Evolutionary conservation across 2,888 invertebrate genomes (phyloP).

Genomic region (Athetis lepigone): DNA sequence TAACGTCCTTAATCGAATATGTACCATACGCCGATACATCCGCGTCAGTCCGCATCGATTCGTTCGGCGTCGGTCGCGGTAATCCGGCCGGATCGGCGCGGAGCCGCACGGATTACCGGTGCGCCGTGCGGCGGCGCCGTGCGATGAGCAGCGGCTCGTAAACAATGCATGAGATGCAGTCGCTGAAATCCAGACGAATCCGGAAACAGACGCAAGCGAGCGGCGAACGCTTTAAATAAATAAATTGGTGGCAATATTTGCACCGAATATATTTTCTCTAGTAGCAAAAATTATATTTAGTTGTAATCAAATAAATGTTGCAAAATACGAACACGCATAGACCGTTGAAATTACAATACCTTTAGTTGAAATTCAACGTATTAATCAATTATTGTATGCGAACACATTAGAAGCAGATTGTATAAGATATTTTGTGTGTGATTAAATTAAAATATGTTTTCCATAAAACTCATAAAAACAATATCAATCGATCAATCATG

Average conservation of each 20-base stretch:
- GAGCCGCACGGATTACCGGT: constrained; percentile 26
- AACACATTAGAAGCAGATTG: constrained; percentile 13
- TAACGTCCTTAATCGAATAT: constrained; percentile 26
- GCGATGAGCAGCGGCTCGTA: constrained; percentile 28
- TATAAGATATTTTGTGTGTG: constrained; percentile 11
- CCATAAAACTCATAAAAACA: constrained; percentile 7
- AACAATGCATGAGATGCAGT: constrained; percentile 46
- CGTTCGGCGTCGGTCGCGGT: constrained; percentile 16
- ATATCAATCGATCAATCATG: constrained; percentile 35
- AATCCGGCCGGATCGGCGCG: constrained; percentile 17
- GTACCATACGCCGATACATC: constrained; percentile 25
- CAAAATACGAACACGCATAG: background rate
- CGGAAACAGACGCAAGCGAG: constrained; percentile 7
- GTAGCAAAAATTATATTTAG: background rate
- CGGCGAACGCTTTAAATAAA: constrained; percentile 3
- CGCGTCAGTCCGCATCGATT: constrained; percentile 23
- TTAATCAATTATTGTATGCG: constrained; percentile 31
- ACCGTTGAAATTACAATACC: constrained; percentile 3
- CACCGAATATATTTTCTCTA: background rate
- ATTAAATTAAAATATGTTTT: constrained; percentile 25
- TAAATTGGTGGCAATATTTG: constrained; percentile 8
- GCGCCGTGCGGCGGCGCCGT: background rate
- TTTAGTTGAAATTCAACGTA: background rate
- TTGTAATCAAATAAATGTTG: background rate
- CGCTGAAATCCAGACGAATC: constrained; percentile 7